phyloP scores from a whole-genome alignment of 2,113 vertebrate genomes.

The Pao palembangensis region DNA sequence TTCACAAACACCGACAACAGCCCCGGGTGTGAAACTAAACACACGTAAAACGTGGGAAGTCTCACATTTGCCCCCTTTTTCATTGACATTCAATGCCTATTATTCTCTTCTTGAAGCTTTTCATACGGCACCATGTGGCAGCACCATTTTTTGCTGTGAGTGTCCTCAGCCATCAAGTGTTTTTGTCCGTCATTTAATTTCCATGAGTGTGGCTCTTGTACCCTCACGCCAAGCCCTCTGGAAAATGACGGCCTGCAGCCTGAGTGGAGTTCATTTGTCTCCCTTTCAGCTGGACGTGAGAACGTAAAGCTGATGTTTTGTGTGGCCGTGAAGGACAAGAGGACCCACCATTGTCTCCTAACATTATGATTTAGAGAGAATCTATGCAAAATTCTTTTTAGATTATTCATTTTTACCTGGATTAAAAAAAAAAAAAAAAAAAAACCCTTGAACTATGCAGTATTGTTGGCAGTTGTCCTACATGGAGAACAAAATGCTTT shows the following conservation, averaged over 20 bases:
- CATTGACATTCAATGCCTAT: constrained; percentile 31
- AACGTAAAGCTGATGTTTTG: constrained; percentile 40
- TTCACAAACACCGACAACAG: too few species aligned
- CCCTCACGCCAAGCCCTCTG: constrained; percentile 23
- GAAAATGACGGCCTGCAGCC: constrained; percentile 30
- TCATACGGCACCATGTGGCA: constrained; percentile 8
- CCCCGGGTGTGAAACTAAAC: background rate
- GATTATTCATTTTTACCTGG: background rate
- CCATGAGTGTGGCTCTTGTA: constrained; percentile 10
- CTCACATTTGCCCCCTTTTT: constrained; percentile 26
- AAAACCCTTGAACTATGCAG: too few species aligned
- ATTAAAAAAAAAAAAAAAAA: too few species aligned
- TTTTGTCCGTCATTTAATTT: constrained; percentile 18
- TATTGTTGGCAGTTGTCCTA: too few species aligned
- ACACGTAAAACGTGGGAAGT: background rate
- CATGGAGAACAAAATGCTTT: too few species aligned
- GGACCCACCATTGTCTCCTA: background rate
- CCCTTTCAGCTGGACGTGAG: constrained; percentile 35
- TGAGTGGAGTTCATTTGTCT: constrained; percentile 24
- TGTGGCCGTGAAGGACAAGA: constrained; percentile 55
- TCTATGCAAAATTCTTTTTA: background rate
- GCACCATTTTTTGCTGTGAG: constrained; percentile 20
- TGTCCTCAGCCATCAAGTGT: constrained; percentile 30
- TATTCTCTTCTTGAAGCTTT: constrained; percentile 27
- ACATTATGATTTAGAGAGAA: background rate